Evolutionary conservation across 2,888 invertebrate genomes (phyloP).

Genomic region (Lithophane leautieri): DNA sequence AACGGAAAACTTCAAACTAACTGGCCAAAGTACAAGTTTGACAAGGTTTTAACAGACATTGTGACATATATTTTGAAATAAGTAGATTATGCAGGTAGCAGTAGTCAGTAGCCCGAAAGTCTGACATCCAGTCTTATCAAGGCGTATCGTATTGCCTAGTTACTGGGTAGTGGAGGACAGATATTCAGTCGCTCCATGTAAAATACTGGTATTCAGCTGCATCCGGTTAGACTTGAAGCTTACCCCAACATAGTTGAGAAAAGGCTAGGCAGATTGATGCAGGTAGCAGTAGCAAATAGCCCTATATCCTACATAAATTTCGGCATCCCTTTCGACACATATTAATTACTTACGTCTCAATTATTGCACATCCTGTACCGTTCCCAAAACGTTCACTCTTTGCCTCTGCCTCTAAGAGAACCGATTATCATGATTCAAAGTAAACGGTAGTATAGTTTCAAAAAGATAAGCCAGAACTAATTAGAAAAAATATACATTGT

Average conservation of each 20-base stretch:
- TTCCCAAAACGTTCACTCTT: conserved; percentile 36
- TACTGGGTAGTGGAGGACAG: no score
- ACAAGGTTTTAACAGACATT: neutral
- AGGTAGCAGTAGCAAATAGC: neutral
- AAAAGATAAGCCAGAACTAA: neutral
- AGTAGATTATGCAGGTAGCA: neutral
- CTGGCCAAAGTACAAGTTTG: neutral
- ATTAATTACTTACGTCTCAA: conserved; percentile 27
- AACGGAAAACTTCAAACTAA: conserved; percentile 24
- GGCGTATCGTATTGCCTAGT: no score
- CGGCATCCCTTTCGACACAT: neutral
- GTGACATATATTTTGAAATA: neutral
- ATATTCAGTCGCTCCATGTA: no score
- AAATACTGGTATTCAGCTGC: no score
- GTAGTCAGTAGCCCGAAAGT: no score
- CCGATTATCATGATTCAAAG: neutral
- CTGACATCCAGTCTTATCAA: no score
- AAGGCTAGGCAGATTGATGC: neutral
- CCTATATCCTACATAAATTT: neutral
- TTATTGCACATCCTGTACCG: conserved; percentile 15
- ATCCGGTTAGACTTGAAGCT: no score
- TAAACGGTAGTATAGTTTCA: neutral
- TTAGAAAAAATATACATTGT: neutral
- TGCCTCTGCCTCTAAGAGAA: neutral
- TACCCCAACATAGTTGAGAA: no score